These are phyloP conservation scores for Alexandromys fortis DNA, from an alignment of 2,113 vertebrate species.

Conservation along the genomic window DNA sequence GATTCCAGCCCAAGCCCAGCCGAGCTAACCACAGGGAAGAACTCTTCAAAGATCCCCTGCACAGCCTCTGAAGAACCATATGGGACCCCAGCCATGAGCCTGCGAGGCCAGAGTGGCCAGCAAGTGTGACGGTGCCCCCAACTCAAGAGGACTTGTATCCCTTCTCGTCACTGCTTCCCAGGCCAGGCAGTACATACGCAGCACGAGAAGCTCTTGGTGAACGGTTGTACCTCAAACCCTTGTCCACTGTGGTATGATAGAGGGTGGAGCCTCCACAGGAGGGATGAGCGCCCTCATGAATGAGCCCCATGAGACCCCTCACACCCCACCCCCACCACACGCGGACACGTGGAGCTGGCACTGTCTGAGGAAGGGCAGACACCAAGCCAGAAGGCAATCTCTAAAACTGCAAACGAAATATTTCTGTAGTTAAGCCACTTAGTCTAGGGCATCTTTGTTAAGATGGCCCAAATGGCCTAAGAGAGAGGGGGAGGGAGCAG, in stretches of 20 bases:
- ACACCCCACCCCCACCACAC: rapidly evolving
- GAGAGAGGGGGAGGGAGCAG: not conserved
- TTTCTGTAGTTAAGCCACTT: not conserved
- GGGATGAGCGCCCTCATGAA: not conserved
- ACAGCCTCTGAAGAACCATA: not conserved
- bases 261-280: no score
- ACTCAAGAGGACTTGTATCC: not conserved
- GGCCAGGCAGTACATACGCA: not conserved
- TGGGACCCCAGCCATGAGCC: not conserved
- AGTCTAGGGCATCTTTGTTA: not conserved
- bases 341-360: not conserved
- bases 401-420: not conserved
- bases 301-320: not conserved
- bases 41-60: slow-evolving; percentile 75
- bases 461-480: not conserved
- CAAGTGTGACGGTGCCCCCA: not conserved
- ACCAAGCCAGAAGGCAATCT: no score
- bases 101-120: not conserved
- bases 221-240: not conserved
- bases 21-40: slow-evolving; percentile 68
- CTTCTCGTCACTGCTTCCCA: not conserved
- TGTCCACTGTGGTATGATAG: not conserved
- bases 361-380: not conserved
- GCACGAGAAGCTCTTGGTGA: not conserved
- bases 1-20: slow-evolving; percentile 17